A percentile compares a stretch with the other conserved stretches of the same genome.
Conservation (phyloP, 2,113 vertebrate genomes). For the Ptyas mucosa region DNA sequence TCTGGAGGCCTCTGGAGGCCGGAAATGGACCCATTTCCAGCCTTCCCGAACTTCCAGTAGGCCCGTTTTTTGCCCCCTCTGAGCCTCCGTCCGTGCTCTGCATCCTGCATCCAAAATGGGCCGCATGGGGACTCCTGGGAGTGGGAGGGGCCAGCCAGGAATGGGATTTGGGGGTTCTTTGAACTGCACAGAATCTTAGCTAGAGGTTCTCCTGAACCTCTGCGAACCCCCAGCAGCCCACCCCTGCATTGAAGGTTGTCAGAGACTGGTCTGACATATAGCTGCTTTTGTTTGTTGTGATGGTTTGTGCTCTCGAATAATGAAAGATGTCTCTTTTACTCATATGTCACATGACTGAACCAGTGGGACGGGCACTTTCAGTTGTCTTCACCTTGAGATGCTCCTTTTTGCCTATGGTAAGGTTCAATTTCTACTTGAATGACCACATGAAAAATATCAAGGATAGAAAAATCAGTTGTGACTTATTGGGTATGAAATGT, state of each 20-base stretch:
- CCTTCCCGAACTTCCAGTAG: too few species aligned
- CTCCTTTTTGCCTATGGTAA: constrained; percentile 4
- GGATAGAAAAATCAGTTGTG: neutral
- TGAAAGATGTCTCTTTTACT: neutral
- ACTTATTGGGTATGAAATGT: neutral
- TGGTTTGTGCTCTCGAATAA: neutral
- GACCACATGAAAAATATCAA: neutral
- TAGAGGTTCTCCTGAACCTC: too few species aligned
- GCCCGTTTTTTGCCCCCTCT: too few species aligned
- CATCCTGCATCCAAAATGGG: too few species aligned
- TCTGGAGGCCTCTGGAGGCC: too few species aligned
- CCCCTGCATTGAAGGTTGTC: neutral
- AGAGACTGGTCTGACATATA: neutral
- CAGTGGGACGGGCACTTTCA: neutral
- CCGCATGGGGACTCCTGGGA: too few species aligned
- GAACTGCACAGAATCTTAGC: too few species aligned
- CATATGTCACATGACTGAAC: neutral
- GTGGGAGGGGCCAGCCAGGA: too few species aligned
- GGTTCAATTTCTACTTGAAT: constrained; percentile 15
- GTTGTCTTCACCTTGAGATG: neutral
- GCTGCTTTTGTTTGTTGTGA: neutral
- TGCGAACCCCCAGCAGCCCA: too few species aligned
- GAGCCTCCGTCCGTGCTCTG: too few species aligned
- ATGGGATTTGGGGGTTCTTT: too few species aligned
- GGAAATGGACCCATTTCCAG: too few species aligned